Evolutionary conservation across 37 sponge, comb jelly and placozoan species (phyloP).

Genomic region (Spongilla lacustris): DNA sequence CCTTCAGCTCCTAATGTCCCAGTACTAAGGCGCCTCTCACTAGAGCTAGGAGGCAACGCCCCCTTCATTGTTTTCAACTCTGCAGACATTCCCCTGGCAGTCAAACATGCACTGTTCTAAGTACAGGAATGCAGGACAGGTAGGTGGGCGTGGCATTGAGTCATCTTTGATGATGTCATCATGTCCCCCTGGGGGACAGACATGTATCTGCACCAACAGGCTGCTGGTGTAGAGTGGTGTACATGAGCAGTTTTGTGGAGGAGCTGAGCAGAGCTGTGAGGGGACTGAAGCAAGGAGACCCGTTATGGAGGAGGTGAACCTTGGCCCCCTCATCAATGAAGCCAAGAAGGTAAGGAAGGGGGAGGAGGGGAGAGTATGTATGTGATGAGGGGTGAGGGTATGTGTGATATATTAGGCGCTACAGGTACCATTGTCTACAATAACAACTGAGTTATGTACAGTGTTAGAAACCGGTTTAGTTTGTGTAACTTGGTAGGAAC

Average conservation of each 20-base stretch:
- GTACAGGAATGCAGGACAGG: constrained; percentile 83
- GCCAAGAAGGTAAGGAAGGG: background rate
- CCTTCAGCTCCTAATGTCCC: constrained; percentile 63
- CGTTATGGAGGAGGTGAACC: constrained; percentile 71
- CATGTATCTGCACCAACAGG: constrained; percentile 4
- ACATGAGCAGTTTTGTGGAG: constrained; percentile 73
- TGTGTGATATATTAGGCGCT: too few species aligned
- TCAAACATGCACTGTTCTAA: constrained; percentile 76
- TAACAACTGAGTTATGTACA: too few species aligned
- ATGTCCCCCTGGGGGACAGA: background rate
- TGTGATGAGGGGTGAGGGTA: too few species aligned
- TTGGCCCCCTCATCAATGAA: constrained; percentile 88
- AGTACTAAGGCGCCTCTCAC: constrained; percentile 77
- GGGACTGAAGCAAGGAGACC: constrained; percentile 74
- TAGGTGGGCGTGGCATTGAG: too few species aligned
- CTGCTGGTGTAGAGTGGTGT: constrained; percentile 82
- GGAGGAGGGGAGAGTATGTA: too few species aligned
- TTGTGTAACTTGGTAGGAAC: background rate
- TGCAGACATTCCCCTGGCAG: constrained; percentile 84
- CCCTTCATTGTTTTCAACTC: constrained; percentile 93
- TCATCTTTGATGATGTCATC: too few species aligned
- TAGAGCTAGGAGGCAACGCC: constrained; percentile 98
- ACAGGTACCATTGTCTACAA: too few species aligned
- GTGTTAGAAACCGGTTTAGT: too few species aligned
- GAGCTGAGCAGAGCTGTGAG: constrained; percentile 50